Percentiles rank a stretch among this genome's conserved stretches.
phyloP scores from a whole-genome alignment of 2,113 vertebrate species.

The Tachuris rubrigastra region DNA sequence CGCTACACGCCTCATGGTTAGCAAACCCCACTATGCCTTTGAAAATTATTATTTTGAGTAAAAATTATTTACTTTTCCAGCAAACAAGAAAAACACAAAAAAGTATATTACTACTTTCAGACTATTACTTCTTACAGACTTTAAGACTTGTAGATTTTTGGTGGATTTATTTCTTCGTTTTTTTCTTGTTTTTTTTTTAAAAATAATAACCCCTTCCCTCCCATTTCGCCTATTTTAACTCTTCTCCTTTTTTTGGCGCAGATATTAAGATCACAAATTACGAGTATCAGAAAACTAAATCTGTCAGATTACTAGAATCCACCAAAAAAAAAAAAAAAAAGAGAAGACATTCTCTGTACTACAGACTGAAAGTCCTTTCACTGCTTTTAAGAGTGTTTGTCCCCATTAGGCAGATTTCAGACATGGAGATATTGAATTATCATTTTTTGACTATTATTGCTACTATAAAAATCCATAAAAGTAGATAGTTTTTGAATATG shows the following conservation, averaged over 20 bases:
- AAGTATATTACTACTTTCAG: neutral
- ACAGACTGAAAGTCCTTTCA: neutral
- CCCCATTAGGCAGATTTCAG: neutral
- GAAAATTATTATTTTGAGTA: neutral
- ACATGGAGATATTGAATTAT: neutral
- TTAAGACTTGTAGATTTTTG: neutral
- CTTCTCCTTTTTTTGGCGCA: neutral
- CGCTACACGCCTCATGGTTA: neutral
- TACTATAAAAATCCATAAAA: neutral
- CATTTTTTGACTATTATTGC: neutral
- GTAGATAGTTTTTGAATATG: neutral
- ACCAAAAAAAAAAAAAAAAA: neutral
- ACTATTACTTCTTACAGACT: neutral
- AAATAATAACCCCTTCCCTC: neutral
- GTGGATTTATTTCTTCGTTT: neutral
- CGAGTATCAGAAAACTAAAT: neutral
- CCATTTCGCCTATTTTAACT: neutral
- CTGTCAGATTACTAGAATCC: neutral
- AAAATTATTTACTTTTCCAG: neutral
- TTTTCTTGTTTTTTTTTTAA: neutral
- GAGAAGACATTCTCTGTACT: neutral
- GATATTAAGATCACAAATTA: neutral
- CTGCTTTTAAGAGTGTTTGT: neutral
- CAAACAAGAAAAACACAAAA: neutral
- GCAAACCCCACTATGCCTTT: neutral